A percentile compares a stretch with the other conserved stretches of the same genome.
Conservation (phyloP, 1,140 invertebrate genomes). For the Eueides isabella region DNA sequence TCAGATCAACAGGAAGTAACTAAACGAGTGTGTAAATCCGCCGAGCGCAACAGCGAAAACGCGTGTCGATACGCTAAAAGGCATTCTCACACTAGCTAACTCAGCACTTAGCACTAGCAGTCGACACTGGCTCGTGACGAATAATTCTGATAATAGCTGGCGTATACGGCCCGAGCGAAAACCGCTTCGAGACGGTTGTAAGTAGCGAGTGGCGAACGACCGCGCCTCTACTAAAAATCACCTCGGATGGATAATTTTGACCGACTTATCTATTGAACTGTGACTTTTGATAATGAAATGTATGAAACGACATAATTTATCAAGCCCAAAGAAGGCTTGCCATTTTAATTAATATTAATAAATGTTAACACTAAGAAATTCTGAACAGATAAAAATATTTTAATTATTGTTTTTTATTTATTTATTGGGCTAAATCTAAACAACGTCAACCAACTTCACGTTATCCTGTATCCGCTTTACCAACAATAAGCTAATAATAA, state of each 20-base stretch:
- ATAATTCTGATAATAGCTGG: slow-evolving; percentile 47
- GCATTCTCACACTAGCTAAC: slow-evolving; percentile 61
- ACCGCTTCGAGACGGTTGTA: slow-evolving; percentile 61
- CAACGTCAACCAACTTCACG: too few species aligned
- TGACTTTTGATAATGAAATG: slow-evolving; percentile 55
- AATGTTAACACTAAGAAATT: not conserved
- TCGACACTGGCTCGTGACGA: slow-evolving; percentile 28
- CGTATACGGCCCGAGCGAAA: slow-evolving; percentile 43
- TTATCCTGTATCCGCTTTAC: too few species aligned
- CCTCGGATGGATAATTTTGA: slow-evolving; percentile 19
- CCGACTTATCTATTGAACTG: slow-evolving; percentile 15
- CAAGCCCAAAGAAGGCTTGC: slow-evolving; percentile 62
- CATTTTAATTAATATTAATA: slow-evolving; percentile 30
- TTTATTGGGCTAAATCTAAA: too few species aligned
- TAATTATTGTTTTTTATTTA: not conserved
- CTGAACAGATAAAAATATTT: not conserved
- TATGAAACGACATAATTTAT: slow-evolving; percentile 41
- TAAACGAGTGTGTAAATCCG: slow-evolving; percentile 56
- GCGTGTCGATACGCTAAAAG: slow-evolving; percentile 50
- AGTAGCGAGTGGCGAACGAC: slow-evolving; percentile 39
- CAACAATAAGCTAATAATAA: too few species aligned
- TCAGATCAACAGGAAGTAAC: slow-evolving; percentile 65
- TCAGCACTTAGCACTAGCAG: not conserved
- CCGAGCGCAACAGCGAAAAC: slow-evolving; percentile 47
- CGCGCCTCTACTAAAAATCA: slow-evolving; percentile 26